These are phyloP conservation scores for Aphodius sticticus DNA, from an alignment of 2,888 invertebrate genomes.

Conservation along the genomic window DNA sequence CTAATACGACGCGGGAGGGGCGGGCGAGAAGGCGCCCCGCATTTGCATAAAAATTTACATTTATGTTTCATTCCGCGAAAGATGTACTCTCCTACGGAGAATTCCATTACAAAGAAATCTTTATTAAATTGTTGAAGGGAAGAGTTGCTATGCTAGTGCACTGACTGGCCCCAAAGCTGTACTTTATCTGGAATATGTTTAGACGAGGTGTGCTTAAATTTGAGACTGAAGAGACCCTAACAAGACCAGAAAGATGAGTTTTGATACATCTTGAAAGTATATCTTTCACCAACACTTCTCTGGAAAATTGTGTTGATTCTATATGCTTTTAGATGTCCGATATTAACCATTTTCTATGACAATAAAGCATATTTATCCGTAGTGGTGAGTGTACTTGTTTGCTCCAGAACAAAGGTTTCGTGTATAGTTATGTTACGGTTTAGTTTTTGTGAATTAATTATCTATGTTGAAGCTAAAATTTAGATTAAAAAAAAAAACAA, in stretches of 20 bases:
- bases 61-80: conserved; percentile 43
- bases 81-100: conserved; percentile 28
- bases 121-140: conserved; percentile 29
- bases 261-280: no score
- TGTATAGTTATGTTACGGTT: no score
- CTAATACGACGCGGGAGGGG: conserved; percentile 42
- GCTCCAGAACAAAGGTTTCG: no score
- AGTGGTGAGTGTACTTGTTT: no score
- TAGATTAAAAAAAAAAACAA: no score
- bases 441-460: no score
- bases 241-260: conserved; percentile 10
- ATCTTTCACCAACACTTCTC: no score
- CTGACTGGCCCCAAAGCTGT: neutral
- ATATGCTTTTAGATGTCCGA: no score
- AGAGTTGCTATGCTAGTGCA: neutral
- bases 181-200: neutral
- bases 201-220: neutral
- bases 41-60: conserved; percentile 51
- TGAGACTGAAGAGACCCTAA: neutral
- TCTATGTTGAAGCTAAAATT: no score
- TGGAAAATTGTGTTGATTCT: no score
- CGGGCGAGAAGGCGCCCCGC: conserved; percentile 38
- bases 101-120: conserved; percentile 35
- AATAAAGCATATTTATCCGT: no score
- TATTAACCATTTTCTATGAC: no score